phyloP scores from a whole-genome alignment of 2,797 vertebrate species.

The Limosa lapponica region DNA sequence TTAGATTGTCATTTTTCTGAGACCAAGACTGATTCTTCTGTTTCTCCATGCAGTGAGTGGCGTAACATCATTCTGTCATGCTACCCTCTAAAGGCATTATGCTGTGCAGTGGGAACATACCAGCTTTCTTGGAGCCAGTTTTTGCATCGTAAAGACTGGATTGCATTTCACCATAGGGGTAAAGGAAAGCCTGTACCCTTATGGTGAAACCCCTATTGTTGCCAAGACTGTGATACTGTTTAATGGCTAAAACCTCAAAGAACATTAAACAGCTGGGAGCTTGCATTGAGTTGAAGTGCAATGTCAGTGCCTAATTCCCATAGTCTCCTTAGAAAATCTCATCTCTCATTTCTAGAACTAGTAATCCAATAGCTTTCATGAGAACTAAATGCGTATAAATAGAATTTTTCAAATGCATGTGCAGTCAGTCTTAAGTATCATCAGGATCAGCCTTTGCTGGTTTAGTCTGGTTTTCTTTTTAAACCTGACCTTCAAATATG shows the following conservation, averaged over 20 bases:
- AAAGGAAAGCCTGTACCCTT: background rate
- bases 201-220: background rate
- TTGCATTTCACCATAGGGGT: background rate
- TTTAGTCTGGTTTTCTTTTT: background rate
- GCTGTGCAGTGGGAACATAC: background rate
- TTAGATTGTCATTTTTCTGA: background rate
- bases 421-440: background rate
- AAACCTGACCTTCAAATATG: background rate
- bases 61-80: fast-evolving
- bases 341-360: background rate
- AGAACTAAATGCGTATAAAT: background rate
- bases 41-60: background rate
- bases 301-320: background rate
- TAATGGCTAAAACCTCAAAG: background rate
- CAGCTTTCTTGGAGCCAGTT: background rate
- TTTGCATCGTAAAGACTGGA: background rate
- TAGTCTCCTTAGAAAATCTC: background rate
- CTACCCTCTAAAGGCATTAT: background rate
- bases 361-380: background rate
- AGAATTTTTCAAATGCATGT: background rate
- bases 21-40: background rate
- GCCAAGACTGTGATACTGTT: background rate
- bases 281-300: background rate
- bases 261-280: background rate
- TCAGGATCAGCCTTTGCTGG: background rate